phyloP scores from a whole-genome alignment of 2,888 invertebrate genomes.

The Conistra vaccinii region DNA sequence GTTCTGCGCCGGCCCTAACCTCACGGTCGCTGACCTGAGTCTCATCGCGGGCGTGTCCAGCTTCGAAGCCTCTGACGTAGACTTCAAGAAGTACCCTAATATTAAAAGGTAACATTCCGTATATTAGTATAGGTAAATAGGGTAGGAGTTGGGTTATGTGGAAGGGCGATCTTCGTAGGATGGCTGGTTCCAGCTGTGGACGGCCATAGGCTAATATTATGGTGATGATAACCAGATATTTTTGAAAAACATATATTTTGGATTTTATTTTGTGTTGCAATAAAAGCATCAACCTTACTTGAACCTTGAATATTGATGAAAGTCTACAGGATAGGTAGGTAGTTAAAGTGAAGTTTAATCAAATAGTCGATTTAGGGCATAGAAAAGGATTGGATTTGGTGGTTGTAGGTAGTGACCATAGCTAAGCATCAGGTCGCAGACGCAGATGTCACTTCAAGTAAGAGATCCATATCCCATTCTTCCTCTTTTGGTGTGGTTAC shows the following conservation, averaged over 20 bases:
- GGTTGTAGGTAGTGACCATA: neutral
- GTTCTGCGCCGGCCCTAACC: constrained; percentile 93
- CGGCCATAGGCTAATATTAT: too few species aligned
- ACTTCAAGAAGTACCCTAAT: constrained; percentile 93
- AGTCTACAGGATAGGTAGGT: neutral
- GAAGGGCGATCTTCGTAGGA: neutral
- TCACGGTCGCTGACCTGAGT: constrained; percentile 95
- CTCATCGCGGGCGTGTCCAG: constrained; percentile 93
- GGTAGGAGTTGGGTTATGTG: neutral
- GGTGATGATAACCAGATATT: neutral
- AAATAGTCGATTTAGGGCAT: neutral
- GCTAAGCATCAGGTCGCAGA: neutral
- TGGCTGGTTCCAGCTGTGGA: neutral
- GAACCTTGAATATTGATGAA: neutral
- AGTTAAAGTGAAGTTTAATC: neutral
- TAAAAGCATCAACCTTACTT: neutral
- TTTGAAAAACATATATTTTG: too few species aligned
- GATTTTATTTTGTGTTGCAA: neutral
- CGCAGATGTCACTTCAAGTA: neutral
- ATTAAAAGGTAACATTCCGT: constrained; percentile 85
- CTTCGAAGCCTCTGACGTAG: constrained; percentile 92
- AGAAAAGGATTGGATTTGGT: neutral
- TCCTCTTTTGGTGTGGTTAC: too few species aligned
- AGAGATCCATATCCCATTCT: neutral
- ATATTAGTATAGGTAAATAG: too few species aligned